Evolutionary conservation across 2,797 vertebrate species (phyloP).

Genomic region (Falco biarmicus): DNA sequence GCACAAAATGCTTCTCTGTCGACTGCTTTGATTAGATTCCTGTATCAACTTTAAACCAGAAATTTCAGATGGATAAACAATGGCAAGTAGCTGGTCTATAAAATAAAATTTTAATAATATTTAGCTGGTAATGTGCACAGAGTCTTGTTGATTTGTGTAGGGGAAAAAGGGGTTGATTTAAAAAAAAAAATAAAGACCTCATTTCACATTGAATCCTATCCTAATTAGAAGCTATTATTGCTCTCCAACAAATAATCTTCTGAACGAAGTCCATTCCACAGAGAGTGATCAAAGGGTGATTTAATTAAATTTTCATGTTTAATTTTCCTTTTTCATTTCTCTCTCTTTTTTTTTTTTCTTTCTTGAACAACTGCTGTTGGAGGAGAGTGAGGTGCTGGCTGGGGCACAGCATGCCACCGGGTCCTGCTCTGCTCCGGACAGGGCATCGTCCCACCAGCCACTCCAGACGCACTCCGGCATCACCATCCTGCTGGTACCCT

Average conservation of each 20-base stretch:
- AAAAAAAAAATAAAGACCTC: constrained; percentile 21
- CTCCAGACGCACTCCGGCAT: too few species aligned
- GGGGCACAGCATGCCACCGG: fast-evolving
- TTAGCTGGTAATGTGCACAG: neutral
- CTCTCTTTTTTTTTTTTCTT: neutral
- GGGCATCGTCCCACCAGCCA: neutral
- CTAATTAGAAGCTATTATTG: constrained; percentile 67
- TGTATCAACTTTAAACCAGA: constrained; percentile 6
- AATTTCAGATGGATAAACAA: neutral
- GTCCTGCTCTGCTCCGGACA: neutral
- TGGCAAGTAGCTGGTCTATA: neutral
- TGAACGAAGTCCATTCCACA: constrained; percentile 17
- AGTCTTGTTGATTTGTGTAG: neutral
- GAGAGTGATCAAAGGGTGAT: constrained; percentile 71
- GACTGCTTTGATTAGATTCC: neutral
- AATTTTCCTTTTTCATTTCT: constrained; percentile 71
- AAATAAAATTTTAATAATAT: constrained; percentile 32
- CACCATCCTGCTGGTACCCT: neutral
- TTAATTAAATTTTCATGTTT: constrained; percentile 81
- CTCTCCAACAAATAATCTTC: constrained; percentile 69
- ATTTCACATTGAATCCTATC: constrained; percentile 14
- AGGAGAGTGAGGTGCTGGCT: neutral
- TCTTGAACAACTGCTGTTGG: neutral
- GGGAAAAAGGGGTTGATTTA: neutral
- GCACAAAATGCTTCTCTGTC: neutral